phyloP scores from a whole-genome alignment of 2,888 invertebrate species.

The Craniophora ligustri region DNA sequence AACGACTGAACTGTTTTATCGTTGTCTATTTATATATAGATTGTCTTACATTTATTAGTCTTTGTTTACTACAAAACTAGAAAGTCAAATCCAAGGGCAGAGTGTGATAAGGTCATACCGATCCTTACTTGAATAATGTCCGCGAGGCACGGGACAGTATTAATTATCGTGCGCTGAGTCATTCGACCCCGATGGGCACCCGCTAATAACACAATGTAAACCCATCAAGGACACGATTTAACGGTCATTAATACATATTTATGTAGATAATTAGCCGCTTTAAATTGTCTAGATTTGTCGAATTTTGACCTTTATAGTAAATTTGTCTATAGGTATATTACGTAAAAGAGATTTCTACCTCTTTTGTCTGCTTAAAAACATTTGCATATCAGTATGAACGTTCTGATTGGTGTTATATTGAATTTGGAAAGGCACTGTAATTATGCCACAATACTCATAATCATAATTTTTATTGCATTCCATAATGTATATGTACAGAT shows the following conservation, averaged over 20 bases:
- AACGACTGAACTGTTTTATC: no score
- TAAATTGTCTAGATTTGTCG: slow-evolving; percentile 19
- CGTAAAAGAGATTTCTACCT: no score
- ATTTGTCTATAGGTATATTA: no score
- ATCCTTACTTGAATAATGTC: slow-evolving; percentile 60
- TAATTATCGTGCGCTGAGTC: slow-evolving; percentile 53
- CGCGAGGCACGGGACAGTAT: slow-evolving; percentile 55
- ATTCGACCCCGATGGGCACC: slow-evolving; percentile 45
- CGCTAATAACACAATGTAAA: slow-evolving; percentile 23
- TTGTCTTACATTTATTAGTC: slow-evolving; percentile 14
- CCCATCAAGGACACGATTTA: slow-evolving; percentile 36
- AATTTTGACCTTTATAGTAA: slow-evolving; percentile 8
- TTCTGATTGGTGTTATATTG: no score
- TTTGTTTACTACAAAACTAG: slow-evolving; percentile 25
- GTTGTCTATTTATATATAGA: no score
- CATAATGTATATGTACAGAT: no score
- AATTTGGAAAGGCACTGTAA: no score
- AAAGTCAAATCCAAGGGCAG: slow-evolving; percentile 39
- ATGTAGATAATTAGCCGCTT: slow-evolving; percentile 18
- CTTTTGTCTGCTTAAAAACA: no score
- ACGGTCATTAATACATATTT: slow-evolving; percentile 36
- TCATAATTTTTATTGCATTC: no score
- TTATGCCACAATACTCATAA: no score
- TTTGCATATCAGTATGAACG: no score
- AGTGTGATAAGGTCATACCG: slow-evolving; percentile 51